Evolutionary conservation across 2,888 invertebrate species (phyloP).

Genomic region (Cecidostiba fungosa): DNA sequence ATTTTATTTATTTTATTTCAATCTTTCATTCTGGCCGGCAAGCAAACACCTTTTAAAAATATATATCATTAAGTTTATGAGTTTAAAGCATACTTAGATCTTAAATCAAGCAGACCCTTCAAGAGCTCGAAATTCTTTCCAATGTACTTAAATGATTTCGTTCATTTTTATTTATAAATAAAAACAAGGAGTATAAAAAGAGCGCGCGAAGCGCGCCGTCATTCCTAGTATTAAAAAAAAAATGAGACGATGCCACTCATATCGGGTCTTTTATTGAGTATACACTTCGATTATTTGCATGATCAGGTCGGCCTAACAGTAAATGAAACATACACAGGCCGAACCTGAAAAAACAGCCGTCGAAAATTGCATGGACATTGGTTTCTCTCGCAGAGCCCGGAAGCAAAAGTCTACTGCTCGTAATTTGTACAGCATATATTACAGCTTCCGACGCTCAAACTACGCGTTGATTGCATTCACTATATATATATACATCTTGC

Average conservation of each 20-base stretch:
- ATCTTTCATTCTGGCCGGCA: too few relatives aligned
- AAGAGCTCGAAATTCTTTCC: neutral
- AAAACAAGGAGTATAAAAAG: too few relatives aligned
- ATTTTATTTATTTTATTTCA: too few relatives aligned
- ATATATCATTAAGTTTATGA: too few relatives aligned
- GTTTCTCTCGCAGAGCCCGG: slow-evolving; percentile 33
- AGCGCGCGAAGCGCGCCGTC: too few relatives aligned
- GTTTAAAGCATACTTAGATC: too few relatives aligned
- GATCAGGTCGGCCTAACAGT: slow-evolving; percentile 11
- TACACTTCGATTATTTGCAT: slow-evolving; percentile 56
- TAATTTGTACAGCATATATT: neutral
- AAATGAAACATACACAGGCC: neutral
- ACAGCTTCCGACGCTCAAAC: too few relatives aligned
- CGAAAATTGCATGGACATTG: slow-evolving; percentile 58
- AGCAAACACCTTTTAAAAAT: too few relatives aligned
- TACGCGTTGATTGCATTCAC: slow-evolving; percentile 18
- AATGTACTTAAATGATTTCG: slow-evolving; percentile 12
- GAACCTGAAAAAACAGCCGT: slow-evolving; percentile 33
- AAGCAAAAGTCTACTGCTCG: slow-evolving; percentile 52
- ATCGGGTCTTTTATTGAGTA: slow-evolving; percentile 36
- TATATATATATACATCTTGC: too few relatives aligned
- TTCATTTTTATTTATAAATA: slow-evolving; percentile 14
- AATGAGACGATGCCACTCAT: too few relatives aligned
- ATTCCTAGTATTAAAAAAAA: too few relatives aligned
- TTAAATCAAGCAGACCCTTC: neutral